Evolutionary conservation across 2,888 invertebrate species (phyloP).

Genomic region (Drosophila fulvimacula): DNA sequence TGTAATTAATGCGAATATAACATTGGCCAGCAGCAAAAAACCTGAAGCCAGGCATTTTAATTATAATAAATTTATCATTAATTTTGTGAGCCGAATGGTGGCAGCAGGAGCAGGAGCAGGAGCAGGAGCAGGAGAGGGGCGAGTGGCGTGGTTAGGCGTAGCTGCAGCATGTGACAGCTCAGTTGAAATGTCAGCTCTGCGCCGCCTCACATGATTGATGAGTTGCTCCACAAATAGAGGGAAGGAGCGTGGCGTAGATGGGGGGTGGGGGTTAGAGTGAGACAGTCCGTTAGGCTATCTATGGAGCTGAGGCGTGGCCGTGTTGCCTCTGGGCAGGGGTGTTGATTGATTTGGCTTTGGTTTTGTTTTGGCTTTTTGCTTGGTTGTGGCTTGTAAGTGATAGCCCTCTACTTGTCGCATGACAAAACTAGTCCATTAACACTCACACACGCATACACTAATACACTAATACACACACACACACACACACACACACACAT

Average conservation of each 20-base stretch:
- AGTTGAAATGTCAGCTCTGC: conserved; percentile 54
- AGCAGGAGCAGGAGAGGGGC: neutral
- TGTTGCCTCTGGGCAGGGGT: neutral
- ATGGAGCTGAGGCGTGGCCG: neutral
- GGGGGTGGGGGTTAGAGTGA: neutral
- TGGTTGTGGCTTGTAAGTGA: conserved; percentile 23
- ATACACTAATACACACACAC: too few relatives aligned
- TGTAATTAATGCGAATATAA: conserved; percentile 69
- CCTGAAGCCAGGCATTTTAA: conserved; percentile 34
- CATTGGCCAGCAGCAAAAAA: conserved; percentile 32
- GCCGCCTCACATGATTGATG: conserved; percentile 53
- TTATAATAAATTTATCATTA: conserved; percentile 62
- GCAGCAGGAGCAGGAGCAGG: neutral
- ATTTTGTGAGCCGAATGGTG: conserved; percentile 31
- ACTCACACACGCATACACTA: conserved; percentile 3
- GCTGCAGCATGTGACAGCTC: conserved; percentile 34
- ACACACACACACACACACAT: conserved; percentile 13
- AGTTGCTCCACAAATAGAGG: conserved; percentile 1
- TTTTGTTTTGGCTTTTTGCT: conserved; percentile 18
- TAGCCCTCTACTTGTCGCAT: conserved; percentile 13
- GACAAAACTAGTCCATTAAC: conserved; percentile 71
- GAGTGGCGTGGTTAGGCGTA: neutral
- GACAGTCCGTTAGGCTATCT: neutral
- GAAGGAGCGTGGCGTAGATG: neutral
- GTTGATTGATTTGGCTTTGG: conserved; percentile 48